A percentile compares a stretch with the other conserved stretches of the same genome.
These are phyloP conservation scores for Drosophila ficusphila DNA, from an alignment of 1,140 invertebrate species.

Conservation along the genomic window DNA sequence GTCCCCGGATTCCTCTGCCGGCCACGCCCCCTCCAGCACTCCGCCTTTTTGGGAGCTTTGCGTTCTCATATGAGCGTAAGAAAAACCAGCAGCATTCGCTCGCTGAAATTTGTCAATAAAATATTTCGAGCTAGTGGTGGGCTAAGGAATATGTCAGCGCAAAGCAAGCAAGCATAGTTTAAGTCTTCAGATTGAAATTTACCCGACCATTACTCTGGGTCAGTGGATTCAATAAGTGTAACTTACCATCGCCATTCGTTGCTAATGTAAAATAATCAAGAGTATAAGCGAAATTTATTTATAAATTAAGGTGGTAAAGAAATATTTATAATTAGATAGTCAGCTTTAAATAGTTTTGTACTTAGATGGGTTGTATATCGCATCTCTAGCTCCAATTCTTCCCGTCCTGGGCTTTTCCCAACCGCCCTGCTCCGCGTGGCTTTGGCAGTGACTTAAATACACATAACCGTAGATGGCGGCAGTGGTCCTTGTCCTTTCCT, in stretches of 20 bases:
- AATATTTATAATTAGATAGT: too few relatives aligned
- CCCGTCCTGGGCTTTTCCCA: not conserved
- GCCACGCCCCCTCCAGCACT: not conserved
- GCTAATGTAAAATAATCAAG: too few relatives aligned
- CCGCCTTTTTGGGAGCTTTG: constrained; percentile 12
- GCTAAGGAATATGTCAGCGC: too few relatives aligned
- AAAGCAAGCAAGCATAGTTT: too few relatives aligned
- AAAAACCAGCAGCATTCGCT: constrained; percentile 17
- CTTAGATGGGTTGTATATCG: not conserved
- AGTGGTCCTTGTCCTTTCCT: constrained; percentile 38
- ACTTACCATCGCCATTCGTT: too few relatives aligned
- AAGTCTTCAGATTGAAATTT: too few relatives aligned
- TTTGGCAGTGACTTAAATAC: constrained; percentile 76
- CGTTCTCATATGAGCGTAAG: constrained; percentile 42
- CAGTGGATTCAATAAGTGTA: too few relatives aligned
- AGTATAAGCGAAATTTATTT: too few relatives aligned
- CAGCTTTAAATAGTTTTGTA: not conserved
- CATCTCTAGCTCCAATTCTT: constrained; percentile 22
- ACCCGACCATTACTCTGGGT: too few relatives aligned
- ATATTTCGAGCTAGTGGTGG: constrained; percentile 39
- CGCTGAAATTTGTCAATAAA: constrained; percentile 65
- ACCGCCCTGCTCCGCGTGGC: constrained; percentile 9
- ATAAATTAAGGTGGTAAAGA: too few relatives aligned
- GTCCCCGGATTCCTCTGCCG: constrained; percentile 22
- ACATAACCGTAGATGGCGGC: constrained; percentile 73